phyloP scores from a whole-genome alignment of 2,113 vertebrate species.

The Rhombomys opimus region DNA sequence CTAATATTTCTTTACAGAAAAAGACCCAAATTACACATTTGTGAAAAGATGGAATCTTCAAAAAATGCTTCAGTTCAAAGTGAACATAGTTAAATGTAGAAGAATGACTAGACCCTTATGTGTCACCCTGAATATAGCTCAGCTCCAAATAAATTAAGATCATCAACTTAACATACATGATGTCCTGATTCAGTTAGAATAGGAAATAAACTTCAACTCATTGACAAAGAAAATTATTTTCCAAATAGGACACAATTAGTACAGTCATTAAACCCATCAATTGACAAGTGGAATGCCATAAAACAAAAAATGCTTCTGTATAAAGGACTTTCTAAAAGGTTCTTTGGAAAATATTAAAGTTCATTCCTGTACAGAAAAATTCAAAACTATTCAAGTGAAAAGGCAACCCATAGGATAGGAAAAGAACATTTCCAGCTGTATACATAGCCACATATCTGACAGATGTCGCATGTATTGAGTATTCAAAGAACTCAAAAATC shows the following conservation, averaged over 20 bases:
- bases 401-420: neutral
- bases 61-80: neutral
- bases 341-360: too few relatives aligned
- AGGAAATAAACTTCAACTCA: neutral
- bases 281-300: neutral
- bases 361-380: neutral
- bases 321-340: too few relatives aligned
- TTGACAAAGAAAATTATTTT: neutral
- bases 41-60: neutral
- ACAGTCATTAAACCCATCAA: neutral
- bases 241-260: neutral
- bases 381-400: neutral
- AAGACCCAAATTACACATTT: neutral
- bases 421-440: neutral
- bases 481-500: neutral
- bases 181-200: neutral
- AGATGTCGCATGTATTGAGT: neutral
- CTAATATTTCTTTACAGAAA: neutral
- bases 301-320: neutral
- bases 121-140: neutral
- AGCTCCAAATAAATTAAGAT: neutral
- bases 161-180: neutral
- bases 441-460: neutral
- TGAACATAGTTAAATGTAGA: neutral
- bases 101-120: neutral